These are phyloP conservation scores for Discoglossus pictus DNA, from an alignment of 2,797 vertebrate genomes.

Conservation along the genomic window DNA sequence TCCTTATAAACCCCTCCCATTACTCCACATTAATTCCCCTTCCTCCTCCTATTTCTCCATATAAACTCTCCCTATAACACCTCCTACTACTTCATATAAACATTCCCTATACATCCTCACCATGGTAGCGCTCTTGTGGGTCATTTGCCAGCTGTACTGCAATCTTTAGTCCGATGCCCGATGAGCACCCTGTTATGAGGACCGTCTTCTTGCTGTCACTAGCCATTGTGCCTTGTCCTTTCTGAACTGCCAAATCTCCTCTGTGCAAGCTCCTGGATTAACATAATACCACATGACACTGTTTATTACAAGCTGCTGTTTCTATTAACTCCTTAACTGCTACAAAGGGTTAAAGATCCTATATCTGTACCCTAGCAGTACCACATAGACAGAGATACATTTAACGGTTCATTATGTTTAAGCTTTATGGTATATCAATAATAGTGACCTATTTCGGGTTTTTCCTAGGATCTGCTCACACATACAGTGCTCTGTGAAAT, in stretches of 20 bases:
- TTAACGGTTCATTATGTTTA: too few relatives aligned
- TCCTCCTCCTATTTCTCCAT: not conserved
- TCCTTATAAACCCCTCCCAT: not conserved
- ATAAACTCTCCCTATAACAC: too few relatives aligned
- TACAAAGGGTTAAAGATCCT: conserved; percentile 29
- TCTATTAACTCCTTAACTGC: conserved; percentile 29
- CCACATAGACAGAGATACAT: too few relatives aligned
- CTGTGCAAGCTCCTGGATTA: conserved; percentile 46
- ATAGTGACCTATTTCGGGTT: too few relatives aligned
- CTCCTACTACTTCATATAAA: not conserved
- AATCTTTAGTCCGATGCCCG: conserved; percentile 87
- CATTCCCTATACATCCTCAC: conserved; percentile 65
- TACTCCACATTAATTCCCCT: not conserved
- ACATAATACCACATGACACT: conserved; percentile 35
- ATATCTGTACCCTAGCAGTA: not conserved
- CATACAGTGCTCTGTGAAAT: too few relatives aligned
- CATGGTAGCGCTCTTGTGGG: conserved; percentile 83
- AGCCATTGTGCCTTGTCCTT: conserved; percentile 77
- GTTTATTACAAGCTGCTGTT: conserved; percentile 20
- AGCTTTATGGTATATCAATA: too few relatives aligned
- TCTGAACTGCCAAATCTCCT: conserved; percentile 53
- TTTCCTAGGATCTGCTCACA: too few relatives aligned
- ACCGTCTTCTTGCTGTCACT: conserved; percentile 79
- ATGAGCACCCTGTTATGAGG: conserved; percentile 92
- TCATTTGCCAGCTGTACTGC: conserved; percentile 86